Base-by-base conservation (phyloP, 2,888 invertebrate species). In the Morpho helenor region DNA sequence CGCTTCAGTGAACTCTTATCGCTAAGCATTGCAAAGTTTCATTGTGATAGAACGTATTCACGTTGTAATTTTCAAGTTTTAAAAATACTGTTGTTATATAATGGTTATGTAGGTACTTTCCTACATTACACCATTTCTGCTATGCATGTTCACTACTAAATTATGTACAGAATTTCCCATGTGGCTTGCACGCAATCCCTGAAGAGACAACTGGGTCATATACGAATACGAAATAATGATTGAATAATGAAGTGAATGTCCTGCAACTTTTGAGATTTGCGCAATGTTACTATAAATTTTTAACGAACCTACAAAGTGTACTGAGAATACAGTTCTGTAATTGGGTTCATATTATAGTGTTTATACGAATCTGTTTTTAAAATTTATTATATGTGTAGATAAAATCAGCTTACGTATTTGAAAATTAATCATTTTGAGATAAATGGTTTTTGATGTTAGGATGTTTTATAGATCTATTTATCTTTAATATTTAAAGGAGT, bases 91-190 rank as follows among this genome's bases (percentile, higher is more conserved):
- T 43, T 43, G 7, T 43, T 43, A 43, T 9, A 43, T 43, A 43
- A 31, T 3, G 31, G 31, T 31, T 31, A 31, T 5, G 31, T 31
- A 31, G 41, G 22, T 48, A 46, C 40, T 40, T 53, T 46, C 7
- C 52, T 40, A 7, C 42, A 10, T 44, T 52, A 48, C 48, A 31
- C 40, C 49, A 50, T 44, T 45, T 49, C 52, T 57, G 23, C 46
- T 66, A 63, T 66, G 65, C 65, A 67, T 65, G 66, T 58, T 59
- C 55, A 60, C 66, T 59, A 57, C 60, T 73, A 67, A 74, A 73
- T 72, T 66, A 73, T 73, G 68, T 66, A 73, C 66, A 65, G 64
- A 67, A 66, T 69, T 59, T 66, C 56, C 63, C 64, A 63, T 64
- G 69, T 61, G 64, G 64, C 63, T 64, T 66, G 67, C 71, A 61